phyloP scores from a whole-genome alignment of 53 echinoderm and acorn worm species.

The Mesocentrotus franciscanus region DNA sequence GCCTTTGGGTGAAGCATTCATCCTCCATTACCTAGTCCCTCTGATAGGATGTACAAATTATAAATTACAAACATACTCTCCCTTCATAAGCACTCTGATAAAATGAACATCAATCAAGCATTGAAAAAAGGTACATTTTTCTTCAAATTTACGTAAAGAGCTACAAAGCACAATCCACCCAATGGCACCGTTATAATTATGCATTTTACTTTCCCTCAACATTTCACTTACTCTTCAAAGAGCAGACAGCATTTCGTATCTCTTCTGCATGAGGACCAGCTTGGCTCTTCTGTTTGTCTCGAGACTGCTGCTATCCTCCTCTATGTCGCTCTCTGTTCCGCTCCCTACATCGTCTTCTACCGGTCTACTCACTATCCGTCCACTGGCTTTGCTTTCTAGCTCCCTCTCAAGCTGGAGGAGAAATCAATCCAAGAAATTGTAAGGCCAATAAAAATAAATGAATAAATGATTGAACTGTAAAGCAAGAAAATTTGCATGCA shows the following conservation, averaged over 20 bases:
- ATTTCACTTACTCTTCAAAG: conserved; percentile 49
- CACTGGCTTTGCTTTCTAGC: conserved; percentile 31
- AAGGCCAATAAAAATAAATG: not conserved
- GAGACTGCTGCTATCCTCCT: conserved; percentile 66
- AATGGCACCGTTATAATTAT: too few relatives aligned
- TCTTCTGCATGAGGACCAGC: conserved; percentile 53
- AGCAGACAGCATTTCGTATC: conserved; percentile 57
- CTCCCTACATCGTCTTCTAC: conserved; percentile 78
- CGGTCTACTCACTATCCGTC: conserved; percentile 6
- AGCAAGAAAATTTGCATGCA: not conserved
- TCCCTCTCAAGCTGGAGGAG: conserved; percentile 69
- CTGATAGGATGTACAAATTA: too few relatives aligned
- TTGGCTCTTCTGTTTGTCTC: conserved; percentile 54
- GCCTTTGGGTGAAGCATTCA: too few relatives aligned
- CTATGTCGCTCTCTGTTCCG: conserved; percentile 92
- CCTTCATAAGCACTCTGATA: too few relatives aligned
- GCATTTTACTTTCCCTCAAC: not conserved
- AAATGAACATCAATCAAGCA: too few relatives aligned
- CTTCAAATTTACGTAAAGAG: too few relatives aligned
- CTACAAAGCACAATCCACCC: too few relatives aligned
- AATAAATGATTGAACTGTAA: not conserved
- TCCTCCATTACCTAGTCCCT: too few relatives aligned
- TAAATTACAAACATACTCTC: too few relatives aligned
- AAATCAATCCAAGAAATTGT: not conserved
- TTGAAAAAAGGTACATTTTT: too few relatives aligned